Evolutionary conservation across 2,113 vertebrate genomes (phyloP).

Genomic region (Colossoma macropomum): DNA sequence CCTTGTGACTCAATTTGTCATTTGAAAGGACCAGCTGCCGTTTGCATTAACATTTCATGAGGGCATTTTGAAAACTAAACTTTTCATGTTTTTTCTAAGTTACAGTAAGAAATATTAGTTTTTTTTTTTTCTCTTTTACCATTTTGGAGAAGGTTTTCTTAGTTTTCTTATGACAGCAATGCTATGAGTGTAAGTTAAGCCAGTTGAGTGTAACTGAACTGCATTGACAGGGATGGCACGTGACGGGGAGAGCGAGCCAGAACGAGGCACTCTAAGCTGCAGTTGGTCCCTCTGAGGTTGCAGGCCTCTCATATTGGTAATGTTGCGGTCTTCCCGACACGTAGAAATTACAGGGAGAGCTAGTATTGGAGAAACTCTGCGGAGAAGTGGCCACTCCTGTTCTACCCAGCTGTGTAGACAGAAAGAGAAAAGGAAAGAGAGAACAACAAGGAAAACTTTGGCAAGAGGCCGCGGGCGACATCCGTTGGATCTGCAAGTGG

Average conservation of each 20-base stretch:
- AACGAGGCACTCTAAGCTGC: slow-evolving; percentile 33
- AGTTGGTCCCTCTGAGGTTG: slow-evolving; percentile 55
- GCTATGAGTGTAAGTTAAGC: too few relatives aligned
- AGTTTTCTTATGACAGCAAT: too few relatives aligned
- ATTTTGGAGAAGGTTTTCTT: too few relatives aligned
- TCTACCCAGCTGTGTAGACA: slow-evolving; percentile 48
- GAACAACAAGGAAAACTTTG: background rate
- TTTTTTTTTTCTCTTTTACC: too few relatives aligned
- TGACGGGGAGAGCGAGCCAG: slow-evolving; percentile 32
- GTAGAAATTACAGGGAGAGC: slow-evolving; percentile 75
- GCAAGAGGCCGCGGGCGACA: slow-evolving; percentile 50
- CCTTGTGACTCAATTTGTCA: too few relatives aligned
- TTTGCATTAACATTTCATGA: too few relatives aligned
- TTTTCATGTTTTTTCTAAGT: too few relatives aligned
- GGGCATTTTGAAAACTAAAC: too few relatives aligned
- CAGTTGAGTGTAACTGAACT: too few relatives aligned
- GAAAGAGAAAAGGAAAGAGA: background rate
- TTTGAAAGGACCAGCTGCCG: too few relatives aligned
- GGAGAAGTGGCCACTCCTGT: slow-evolving; percentile 66
- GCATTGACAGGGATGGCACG: slow-evolving; percentile 21
- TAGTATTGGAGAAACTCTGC: slow-evolving; percentile 69
- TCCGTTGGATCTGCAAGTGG: slow-evolving; percentile 61
- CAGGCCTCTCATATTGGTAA: slow-evolving; percentile 70
- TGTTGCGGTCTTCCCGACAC: slow-evolving; percentile 74
- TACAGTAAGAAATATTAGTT: too few relatives aligned